Percentiles rank a stretch among this genome's conserved stretches.
These are phyloP conservation scores for Euthynnus affinis DNA, from an alignment of 2,797 vertebrate species.

Conservation along the genomic window DNA sequence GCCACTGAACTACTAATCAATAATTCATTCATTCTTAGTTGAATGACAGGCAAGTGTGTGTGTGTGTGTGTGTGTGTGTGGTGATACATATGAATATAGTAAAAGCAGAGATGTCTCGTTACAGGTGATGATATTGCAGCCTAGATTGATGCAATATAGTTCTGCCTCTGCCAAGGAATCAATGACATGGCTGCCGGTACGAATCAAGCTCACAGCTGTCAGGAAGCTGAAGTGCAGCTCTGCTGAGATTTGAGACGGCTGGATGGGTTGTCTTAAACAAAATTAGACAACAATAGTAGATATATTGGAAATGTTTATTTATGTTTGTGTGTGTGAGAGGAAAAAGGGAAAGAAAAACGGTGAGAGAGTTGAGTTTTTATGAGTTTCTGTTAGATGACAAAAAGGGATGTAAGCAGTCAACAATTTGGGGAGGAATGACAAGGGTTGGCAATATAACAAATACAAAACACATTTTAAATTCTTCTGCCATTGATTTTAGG, in stretches of 20 bases:
- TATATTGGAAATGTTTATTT: slow-evolving; percentile 64
- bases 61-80: slow-evolving; percentile 15
- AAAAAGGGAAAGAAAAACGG: background rate
- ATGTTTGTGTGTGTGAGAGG: slow-evolving; percentile 12
- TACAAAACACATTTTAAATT: slow-evolving; percentile 20
- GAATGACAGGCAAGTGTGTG: slow-evolving; percentile 48
- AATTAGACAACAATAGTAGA: slow-evolving; percentile 65
- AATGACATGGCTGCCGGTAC: slow-evolving; percentile 87
- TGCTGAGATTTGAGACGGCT: slow-evolving; percentile 56
- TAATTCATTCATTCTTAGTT: slow-evolving; percentile 67
- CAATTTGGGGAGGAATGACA: slow-evolving; percentile 22
- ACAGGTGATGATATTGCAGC: slow-evolving; percentile 79
- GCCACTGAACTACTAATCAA: slow-evolving; percentile 66
- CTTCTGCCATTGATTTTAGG: background rate
- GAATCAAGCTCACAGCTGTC: slow-evolving; percentile 83
- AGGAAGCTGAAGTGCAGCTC: slow-evolving; percentile 62
- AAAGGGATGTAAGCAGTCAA: slow-evolving; percentile 9
- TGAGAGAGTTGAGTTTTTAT: slow-evolving; percentile 12
- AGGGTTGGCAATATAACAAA: slow-evolving; percentile 8
- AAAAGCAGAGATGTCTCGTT: slow-evolving; percentile 66
- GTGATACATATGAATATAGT: slow-evolving; percentile 56
- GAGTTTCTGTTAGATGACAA: slow-evolving; percentile 29
- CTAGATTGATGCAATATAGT: slow-evolving; percentile 74
- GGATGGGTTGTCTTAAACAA: slow-evolving; percentile 69
- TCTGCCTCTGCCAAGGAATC: slow-evolving; percentile 75